Base-by-base conservation (phyloP, 2,797 vertebrate genomes). In the Sebastiscus tertius region DNA sequence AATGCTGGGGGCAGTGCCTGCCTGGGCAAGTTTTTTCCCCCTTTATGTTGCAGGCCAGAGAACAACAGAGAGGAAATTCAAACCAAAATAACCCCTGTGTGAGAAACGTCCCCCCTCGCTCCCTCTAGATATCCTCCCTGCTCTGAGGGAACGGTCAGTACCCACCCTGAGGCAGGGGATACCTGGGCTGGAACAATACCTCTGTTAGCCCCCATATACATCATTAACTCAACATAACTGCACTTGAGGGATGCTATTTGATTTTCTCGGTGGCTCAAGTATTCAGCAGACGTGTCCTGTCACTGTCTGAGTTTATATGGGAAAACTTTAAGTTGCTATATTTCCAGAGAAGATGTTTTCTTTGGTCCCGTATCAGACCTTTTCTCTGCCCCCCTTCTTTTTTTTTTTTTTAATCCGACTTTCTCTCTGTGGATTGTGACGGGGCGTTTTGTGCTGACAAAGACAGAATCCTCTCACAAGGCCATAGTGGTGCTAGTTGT, bases 1-100 rank as follows among this genome's bases (percentile, higher is more conserved):
- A 89, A 87, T 73, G 87, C 88, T 88, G 80, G 87, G 83, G 90
- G 91, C 92, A 76, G 81, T 85, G 90, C 93, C 89, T 95, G 94
- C 82, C 90, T 79, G 87, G 93, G 86, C 94, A 93, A 62, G 90
- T 74, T 60, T 61, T 27, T 61, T 27, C 29, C 26, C 85, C 31
- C 80, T 90, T 91, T 90, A 80, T 91, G 82, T 90, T 89, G 72
- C 67, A 92, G 89, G 75, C 85, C 85, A 84, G 87, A 93, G 91
- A 94, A 91, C 18, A 52, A 46, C 88, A 92, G 89, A 91, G 92
- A 92, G 89, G 91, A 93, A 93, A 94, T 93, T 94, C 87, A 87
- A 94, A 92, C 91, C 89, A 90, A 93, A 94, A 94, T 93, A 94
- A 94, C 91, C 92, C 62, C 86, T 81, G 81, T 89, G 89, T 92